Conservation (phyloP, 2,888 invertebrate species). For the Cybosia mesomella region DNA sequence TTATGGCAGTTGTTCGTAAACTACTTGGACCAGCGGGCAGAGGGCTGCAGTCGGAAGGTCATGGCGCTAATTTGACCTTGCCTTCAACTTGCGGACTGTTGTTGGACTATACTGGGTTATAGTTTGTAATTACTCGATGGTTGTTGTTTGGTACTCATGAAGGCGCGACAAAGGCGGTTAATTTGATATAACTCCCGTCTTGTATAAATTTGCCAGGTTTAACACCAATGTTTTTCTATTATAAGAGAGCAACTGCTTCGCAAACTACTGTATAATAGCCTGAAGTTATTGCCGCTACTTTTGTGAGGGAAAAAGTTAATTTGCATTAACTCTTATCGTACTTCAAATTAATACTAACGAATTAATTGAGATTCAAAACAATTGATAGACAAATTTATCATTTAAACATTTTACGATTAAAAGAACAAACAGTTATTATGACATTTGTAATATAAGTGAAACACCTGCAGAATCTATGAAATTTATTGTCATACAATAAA, state of each 20-base stretch:
- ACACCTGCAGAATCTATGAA: no score
- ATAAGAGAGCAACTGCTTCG: background rate
- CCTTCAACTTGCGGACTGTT: constrained; percentile 73
- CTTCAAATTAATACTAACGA: no score
- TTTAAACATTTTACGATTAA: no score
- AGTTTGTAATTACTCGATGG: constrained; percentile 55
- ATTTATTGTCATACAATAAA: no score
- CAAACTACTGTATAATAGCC: background rate
- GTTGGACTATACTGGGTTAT: constrained; percentile 62
- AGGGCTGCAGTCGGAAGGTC: constrained; percentile 83
- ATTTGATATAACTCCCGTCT: background rate
- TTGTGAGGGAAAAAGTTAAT: no score
- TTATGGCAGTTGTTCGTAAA: constrained; percentile 87
- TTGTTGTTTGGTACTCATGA: constrained; percentile 21
- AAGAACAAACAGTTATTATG: no score
- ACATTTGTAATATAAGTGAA: no score
- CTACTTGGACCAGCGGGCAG: constrained; percentile 81
- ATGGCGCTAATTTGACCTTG: constrained; percentile 85
- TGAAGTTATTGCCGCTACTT: background rate
- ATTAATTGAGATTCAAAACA: background rate
- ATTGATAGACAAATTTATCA: no score
- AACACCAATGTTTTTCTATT: background rate
- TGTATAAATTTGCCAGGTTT: background rate
- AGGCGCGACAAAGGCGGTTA: background rate
- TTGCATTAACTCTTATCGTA: no score